Evolutionary conservation across 2,113 vertebrate species (phyloP).

Genomic region (Pedionomus torquatus): DNA sequence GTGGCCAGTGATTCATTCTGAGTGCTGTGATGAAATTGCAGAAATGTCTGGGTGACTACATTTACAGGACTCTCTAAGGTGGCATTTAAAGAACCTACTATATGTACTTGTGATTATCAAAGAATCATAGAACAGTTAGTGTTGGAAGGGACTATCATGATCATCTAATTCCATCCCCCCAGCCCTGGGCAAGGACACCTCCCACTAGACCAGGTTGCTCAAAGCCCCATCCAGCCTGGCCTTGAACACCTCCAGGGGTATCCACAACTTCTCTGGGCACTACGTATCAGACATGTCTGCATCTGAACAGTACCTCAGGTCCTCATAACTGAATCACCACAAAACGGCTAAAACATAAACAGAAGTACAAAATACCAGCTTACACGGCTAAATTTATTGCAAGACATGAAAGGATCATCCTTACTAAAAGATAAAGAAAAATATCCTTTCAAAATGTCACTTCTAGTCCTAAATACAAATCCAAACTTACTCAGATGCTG

Average conservation of each 20-base stretch:
- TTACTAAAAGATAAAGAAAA: background rate
- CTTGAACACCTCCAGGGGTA: background rate
- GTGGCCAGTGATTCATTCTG: background rate
- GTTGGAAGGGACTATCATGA: background rate
- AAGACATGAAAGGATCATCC: background rate
- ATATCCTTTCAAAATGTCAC: background rate
- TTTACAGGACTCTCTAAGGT: background rate
- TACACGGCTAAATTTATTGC: background rate
- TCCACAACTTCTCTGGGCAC: background rate
- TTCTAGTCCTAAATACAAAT: background rate
- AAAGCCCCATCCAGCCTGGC: no score
- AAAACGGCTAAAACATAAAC: background rate
- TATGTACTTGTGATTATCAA: background rate
- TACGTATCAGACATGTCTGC: background rate
- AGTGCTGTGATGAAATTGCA: background rate
- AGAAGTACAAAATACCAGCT: background rate
- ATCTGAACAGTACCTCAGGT: slow-evolving; percentile 10
- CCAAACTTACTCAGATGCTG: background rate
- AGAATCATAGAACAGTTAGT: background rate
- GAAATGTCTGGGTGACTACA: background rate
- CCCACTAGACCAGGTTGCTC: background rate
- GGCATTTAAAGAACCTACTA: background rate
- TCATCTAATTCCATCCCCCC: background rate
- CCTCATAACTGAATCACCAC: background rate
- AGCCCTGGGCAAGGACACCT: background rate